Evolutionary conservation across 2,888 invertebrate species (phyloP), one percentile per base, ranked within the genome.

Genomic region (Norana najaformis): DNA sequence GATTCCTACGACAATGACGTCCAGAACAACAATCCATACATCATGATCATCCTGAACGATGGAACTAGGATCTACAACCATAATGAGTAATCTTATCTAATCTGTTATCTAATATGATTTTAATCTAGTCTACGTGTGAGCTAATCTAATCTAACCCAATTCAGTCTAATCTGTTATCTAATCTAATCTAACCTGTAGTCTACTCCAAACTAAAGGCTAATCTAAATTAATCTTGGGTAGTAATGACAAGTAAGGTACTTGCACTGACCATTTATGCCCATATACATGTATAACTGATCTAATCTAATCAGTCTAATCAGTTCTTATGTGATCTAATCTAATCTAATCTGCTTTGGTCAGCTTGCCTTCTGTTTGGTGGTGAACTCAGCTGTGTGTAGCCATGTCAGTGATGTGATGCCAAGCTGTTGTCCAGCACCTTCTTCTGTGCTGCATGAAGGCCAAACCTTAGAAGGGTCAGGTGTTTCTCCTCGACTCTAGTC

Each of bases 1-100:
- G 99, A 99, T 95, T 99, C 99, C 0, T 99, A 99, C 95, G 99
- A 99, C 95, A 99, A 99, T 94, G 99, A 99, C 95, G 98, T 97
- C 94, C 98, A 94, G 94, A 94, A 94, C 91, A 95, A 95, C 92
- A 95, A 95, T 91, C 95, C 95, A 0, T 98, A 98, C 95, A 97
- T 99, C 92, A 98, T 98, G 97, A 98, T 97, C 0, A 97, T 99
- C 92, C 93, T 97, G 36, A 99, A 99, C 94, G 99, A 99, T 95
- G 99, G 99, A 83, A 97, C 97, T 6, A 97, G 97, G 94, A 95
- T 96, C 90, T 99, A 98, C 94, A 98, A 99, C 94, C 99, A 99
- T 95, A 96, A 98, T 94, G 98, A 97, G 98, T 98, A 69, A 11
- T 69, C 69, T 69, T 69, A n/a, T 69, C 69, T 69, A n/a, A 69